Evolutionary conservation across 1,140 invertebrate species (phyloP).

Genomic region (Probaryconus sp.): DNA sequence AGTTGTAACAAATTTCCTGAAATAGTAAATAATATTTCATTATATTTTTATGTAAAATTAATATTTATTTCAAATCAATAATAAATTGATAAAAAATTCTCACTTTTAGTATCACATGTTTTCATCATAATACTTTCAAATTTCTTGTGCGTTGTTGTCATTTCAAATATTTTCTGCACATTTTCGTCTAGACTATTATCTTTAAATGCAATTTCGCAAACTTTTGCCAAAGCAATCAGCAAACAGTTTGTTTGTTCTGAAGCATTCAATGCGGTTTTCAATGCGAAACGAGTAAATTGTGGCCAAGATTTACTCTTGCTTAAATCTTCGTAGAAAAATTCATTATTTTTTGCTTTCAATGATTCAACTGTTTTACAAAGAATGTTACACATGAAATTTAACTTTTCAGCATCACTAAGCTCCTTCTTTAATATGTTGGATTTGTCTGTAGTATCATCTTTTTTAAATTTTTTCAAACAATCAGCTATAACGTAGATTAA

Average conservation of each 20-base stretch:
- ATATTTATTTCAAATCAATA: conserved; percentile 11
- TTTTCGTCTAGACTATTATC: conserved; percentile 76
- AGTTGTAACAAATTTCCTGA: conserved; percentile 80
- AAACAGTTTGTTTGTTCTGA: conserved; percentile 72
- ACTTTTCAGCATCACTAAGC: conserved; percentile 73
- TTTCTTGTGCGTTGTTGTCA: conserved; percentile 86
- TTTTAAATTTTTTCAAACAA: too few relatives aligned
- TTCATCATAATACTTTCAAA: conserved; percentile 83
- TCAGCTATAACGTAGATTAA: conserved; percentile 79
- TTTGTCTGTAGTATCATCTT: too few relatives aligned
- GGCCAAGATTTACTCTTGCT: conserved; percentile 81
- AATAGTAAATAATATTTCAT: conserved; percentile 43
- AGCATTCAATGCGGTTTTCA: conserved; percentile 82
- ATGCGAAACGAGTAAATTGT: conserved; percentile 81
- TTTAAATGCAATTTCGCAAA: conserved; percentile 81
- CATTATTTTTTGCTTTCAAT: conserved; percentile 66
- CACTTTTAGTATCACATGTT: conserved; percentile 73
- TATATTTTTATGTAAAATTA: conserved; percentile 14
- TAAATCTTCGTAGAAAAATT: conserved; percentile 76
- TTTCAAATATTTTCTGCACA: conserved; percentile 82
- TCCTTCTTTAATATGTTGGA: conserved; percentile 80
- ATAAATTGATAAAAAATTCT: conserved; percentile 49
- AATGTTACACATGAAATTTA: conserved; percentile 72
- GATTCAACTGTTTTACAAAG: conserved; percentile 61
- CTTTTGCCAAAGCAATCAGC: conserved; percentile 78